Conservation (phyloP, 2,797 vertebrate genomes). For the Thaleichthys pacificus region DNA sequence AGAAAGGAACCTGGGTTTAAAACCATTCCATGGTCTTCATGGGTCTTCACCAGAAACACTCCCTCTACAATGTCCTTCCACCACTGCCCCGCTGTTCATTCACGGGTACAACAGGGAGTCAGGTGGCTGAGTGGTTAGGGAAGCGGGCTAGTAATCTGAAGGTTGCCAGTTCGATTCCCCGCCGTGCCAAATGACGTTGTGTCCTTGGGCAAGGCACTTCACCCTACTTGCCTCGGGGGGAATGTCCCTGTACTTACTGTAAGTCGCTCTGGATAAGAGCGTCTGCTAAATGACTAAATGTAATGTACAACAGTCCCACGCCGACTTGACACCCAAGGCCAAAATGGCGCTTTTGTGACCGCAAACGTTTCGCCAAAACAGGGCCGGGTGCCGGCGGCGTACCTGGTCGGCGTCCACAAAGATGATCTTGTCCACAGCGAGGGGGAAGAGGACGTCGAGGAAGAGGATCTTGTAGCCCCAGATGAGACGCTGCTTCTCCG, state of each 20-base stretch:
- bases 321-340: no score
- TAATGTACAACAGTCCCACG: no score
- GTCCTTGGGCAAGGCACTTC: no score
- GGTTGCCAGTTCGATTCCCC: no score
- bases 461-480: conserved; percentile 99
- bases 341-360: background rate
- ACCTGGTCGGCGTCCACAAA: conserved; percentile 99
- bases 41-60: background rate
- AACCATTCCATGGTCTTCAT: background rate
- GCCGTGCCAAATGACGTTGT: no score
- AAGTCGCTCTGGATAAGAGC: no score
- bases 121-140: no score
- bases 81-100: background rate
- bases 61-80: background rate
- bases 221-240: no score
- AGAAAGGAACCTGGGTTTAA: background rate
- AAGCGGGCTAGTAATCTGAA: no score
- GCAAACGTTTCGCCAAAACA: background rate
- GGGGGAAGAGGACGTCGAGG: conserved; percentile 94
- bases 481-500: conserved; percentile 95
- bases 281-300: no score
- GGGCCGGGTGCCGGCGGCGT: background rate
- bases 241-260: no score
- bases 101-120: no score
- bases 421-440: conserved; percentile 96